These are phyloP conservation scores for Stegodyphus mimosarum DNA, from an alignment of 1,140 invertebrate species.

Conservation along the genomic window DNA sequence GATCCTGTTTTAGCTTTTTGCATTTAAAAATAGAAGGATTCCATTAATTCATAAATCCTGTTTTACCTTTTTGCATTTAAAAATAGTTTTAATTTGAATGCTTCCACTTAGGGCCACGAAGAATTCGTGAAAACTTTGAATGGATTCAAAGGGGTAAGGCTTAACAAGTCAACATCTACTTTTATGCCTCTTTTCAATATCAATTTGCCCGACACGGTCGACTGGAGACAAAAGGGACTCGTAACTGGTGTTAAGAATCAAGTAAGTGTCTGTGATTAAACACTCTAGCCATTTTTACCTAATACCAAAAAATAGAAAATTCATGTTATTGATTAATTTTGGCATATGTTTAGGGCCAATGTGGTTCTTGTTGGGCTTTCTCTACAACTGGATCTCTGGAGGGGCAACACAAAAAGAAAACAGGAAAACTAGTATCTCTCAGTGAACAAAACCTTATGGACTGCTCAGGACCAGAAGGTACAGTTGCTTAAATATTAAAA, in stretches of 20 bases:
- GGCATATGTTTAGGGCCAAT: constrained; percentile 71
- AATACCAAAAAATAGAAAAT: not conserved
- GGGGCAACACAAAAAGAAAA: constrained; percentile 92
- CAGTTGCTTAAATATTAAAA: not conserved
- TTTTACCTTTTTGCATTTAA: no score
- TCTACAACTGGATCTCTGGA: constrained; percentile 92
- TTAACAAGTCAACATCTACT: constrained; percentile 64
- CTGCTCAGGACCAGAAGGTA: constrained; percentile 86
- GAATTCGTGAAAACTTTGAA: constrained; percentile 64
- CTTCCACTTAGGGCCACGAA: constrained; percentile 52
- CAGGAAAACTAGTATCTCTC: constrained; percentile 85
- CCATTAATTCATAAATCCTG: no score
- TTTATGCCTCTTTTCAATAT: constrained; percentile 83
- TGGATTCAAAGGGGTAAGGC: constrained; percentile 44
- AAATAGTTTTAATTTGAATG: no score
- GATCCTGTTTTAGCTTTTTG: no score
- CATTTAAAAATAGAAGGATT: no score
- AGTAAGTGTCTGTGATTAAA: constrained; percentile 70
- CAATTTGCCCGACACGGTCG: constrained; percentile 78
- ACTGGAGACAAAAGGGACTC: constrained; percentile 88
- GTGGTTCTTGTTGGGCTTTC: constrained; percentile 96
- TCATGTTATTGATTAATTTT: not conserved
- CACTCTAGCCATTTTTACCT: not conserved
- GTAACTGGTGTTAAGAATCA: constrained; percentile 85
- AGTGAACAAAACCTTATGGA: constrained; percentile 98